phyloP scores from a whole-genome alignment of 1,140 invertebrate species.

The Drosophila serrata region DNA sequence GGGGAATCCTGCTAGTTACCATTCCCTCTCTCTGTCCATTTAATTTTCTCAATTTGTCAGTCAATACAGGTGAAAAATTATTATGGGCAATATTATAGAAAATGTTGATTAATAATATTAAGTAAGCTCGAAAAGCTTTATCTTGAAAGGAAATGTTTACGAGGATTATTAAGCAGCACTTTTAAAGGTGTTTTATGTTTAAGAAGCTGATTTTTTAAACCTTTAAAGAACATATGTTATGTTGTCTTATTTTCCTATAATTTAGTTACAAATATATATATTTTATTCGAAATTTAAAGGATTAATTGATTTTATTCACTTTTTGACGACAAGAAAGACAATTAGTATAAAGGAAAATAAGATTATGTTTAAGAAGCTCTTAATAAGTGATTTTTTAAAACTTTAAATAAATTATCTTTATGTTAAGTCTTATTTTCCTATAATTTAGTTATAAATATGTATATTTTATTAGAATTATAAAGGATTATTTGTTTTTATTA shows the following conservation, averaged over 20 bases:
- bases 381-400: no score
- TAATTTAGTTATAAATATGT: background rate
- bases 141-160: background rate
- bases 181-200: background rate
- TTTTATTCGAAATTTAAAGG: background rate
- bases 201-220: background rate
- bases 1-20: slow-evolving; percentile 6
- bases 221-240: background rate
- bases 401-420: background rate
- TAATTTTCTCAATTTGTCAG: slow-evolving; percentile 20
- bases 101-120: no score
- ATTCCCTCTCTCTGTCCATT: background rate
- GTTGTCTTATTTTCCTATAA: no score
- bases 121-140: background rate
- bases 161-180: accelerated
- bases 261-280: background rate
- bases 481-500: background rate
- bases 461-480: background rate
- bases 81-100: no score
- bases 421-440: no score
- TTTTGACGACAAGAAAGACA: background rate
- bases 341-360: background rate
- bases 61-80: background rate
- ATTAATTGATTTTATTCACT: background rate
- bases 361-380: background rate